Evolutionary conservation across 2,113 vertebrate species (phyloP).

Genomic region (Aix galericulata): DNA sequence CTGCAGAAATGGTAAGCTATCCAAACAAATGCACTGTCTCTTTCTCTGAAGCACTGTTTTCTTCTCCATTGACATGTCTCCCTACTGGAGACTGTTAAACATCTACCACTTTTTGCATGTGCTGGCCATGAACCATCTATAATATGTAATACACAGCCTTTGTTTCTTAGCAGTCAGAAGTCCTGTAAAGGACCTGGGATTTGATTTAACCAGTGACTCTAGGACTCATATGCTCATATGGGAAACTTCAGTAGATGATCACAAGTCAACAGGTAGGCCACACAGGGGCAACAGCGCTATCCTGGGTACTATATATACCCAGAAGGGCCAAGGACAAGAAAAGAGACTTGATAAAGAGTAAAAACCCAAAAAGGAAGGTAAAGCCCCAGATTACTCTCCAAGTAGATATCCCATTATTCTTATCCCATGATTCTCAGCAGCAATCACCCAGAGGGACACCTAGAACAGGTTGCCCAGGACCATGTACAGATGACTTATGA

Average conservation of each 20-base stretch:
- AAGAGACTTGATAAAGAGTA: neutral
- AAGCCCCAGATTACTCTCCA: neutral
- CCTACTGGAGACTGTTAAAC: neutral
- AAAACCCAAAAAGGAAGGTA: neutral
- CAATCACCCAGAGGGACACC: neutral
- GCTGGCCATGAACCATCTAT: neutral
- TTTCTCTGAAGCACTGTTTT: neutral
- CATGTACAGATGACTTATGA: neutral
- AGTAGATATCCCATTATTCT: neutral
- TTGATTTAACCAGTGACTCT: neutral
- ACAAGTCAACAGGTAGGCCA: neutral
- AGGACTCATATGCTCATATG: neutral
- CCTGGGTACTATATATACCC: neutral
- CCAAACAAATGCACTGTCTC: neutral
- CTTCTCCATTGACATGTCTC: neutral
- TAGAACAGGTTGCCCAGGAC: neutral
- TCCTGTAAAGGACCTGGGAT: neutral
- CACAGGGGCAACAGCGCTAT: neutral
- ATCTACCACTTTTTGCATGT: neutral
- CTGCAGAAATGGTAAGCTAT: constrained; percentile 39
- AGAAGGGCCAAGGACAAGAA: neutral
- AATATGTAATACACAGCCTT: neutral
- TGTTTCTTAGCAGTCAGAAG: neutral
- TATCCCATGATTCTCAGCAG: too few species aligned
- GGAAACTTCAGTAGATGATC: neutral